Evolutionary conservation across 1,140 invertebrate genomes (phyloP), one percentile per base, ranked within the genome.

Genomic region (Drepana arcuata): DNA sequence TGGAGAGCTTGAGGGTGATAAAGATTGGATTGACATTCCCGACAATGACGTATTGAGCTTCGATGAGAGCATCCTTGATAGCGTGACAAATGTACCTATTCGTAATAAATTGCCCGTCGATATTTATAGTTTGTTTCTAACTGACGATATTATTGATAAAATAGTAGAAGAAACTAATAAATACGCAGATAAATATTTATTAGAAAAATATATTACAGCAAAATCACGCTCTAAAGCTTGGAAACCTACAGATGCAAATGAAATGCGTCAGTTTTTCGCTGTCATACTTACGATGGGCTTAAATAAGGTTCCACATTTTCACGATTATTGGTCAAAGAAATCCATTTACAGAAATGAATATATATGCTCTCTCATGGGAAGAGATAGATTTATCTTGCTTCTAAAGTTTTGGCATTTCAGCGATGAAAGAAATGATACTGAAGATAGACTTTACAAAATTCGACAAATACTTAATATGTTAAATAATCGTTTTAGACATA

Each of bases 361-460:
- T 13, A 48, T 48, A 11, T 30, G 30, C 16, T 48, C 46, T 12
- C 11, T 59, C 6, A 77, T 78, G 62, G 28, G n/a, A 21, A 41
- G 41, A 26, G 34, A 38, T n/a, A 38, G 41, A 34, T 44, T 44
- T 41, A 9, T 48, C 1, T 18, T 48, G n/a, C 25, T 41, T 5
- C 11, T 48, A 7, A 48, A 41, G 15, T 48, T 37, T 23, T 48
- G 45, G 45, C 39, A 48, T 34, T 37, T 48, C 18, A 36, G 39
- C 14, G 39, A 48, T 28, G 33, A 34, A 14, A 31, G 1, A 28
- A 24, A 38, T 24, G 21, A 38, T 34, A 28, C 29, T 30, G 39
- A 33, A 36, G 54, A 71, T 27, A 43, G 58, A 47, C 41, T 80
- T 11, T 42, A 40, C 1, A 81, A 81, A 61, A 61, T 77, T 28